Base-by-base conservation (phyloP, 2,797 vertebrate species). In the Sternarchorhynchus goeldii region DNA sequence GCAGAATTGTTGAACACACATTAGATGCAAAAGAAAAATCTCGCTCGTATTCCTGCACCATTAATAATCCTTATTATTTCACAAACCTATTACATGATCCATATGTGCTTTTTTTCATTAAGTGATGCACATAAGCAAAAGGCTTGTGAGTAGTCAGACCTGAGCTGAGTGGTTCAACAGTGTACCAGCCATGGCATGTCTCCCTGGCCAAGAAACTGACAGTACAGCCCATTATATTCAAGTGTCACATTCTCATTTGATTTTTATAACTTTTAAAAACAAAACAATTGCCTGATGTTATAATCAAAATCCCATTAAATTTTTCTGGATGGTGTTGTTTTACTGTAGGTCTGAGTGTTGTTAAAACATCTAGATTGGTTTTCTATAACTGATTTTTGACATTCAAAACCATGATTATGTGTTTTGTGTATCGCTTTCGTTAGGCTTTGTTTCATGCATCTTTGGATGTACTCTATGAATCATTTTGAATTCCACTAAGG, bases 361-460 rank as follows among this genome's bases (percentile, higher is more conserved):
- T 76, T 73, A 34, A 79, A 75, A 41, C 39, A 67, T 82, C 41
- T 59, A 45, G 18, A 0, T 6, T 45, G 29, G 53, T 41, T 56
- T 32, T 8, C 36, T 32, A 60, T 50, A 79, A 82, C 67, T 75
- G 77, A 62, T 34, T 76, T 45, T 16, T 75, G 73, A 73, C 81
- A 79, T 76, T 79, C 76, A 70, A 78, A 82, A 76, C 57, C 41
- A 45, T 41, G 55, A 82, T 72, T 69, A 66, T 78, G 72, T 32
- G 59, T 75, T 79, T 76, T 60, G 31, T 34, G 53, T 70, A 36
- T 53, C 21, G 55, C 53, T 57, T 78, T 50, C 45, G 65, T 65
- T 66, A 36, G 58, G 21, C 58, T 53, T 64, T 74, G 45, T 55
- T 74, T 78, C 17, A 75, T 31, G 57, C 58, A 75, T 50, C 65